Base-by-base conservation (phyloP, 2,888 invertebrate genomes). In the Drosophila fulvimacula region DNA sequence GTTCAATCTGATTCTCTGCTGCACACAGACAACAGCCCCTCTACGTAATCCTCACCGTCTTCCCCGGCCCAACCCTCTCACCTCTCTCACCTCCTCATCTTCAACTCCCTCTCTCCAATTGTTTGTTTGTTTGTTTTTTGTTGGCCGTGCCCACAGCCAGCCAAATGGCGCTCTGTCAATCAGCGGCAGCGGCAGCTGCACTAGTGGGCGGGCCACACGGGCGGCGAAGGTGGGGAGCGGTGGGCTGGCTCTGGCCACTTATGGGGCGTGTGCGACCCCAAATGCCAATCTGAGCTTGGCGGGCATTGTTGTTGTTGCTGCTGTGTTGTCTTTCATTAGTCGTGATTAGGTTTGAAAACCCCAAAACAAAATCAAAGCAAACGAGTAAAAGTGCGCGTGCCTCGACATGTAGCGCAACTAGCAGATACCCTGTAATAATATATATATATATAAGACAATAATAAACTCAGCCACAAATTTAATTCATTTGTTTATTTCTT, bases 251-350 rank as follows among this genome's bases (percentile, higher is more conserved):
- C 55, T 34, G 63, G 63, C 39, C 64, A 65, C 51, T 59, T 49
- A 36, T 60, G 73, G 56, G 86, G 83, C 83, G 86, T 85, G 73
- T 51, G 58, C 69, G 81, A 86, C 86, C 79, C 81, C 83, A 86
- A 82, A 84, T 79, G 76, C 79, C 83, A 81, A 61, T 69, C 70
- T 68, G 41, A 75, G 62, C 66, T 57, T 17, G 11, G 48, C 48
- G 11, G 9, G 30, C 30, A 48, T 48, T 48, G 46, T 46, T 46
- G 44, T 5, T 24, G 27, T 55, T 73, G 69, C 73, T 73, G 21
- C 21, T 24, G 15, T 42, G 21, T 21, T 42, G 82, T 69, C 77
- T 79, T 83, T 79, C 79, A 82, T 82, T 82, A 83, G 74, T 74
- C 82, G 82, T 82, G 83, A 82, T 81, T 82, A 82, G 81, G 85